A percentile compares a stretch with the other conserved stretches of the same genome.
phyloP scores from a whole-genome alignment of 2,113 vertebrate species.

The Pithys albifrons region DNA sequence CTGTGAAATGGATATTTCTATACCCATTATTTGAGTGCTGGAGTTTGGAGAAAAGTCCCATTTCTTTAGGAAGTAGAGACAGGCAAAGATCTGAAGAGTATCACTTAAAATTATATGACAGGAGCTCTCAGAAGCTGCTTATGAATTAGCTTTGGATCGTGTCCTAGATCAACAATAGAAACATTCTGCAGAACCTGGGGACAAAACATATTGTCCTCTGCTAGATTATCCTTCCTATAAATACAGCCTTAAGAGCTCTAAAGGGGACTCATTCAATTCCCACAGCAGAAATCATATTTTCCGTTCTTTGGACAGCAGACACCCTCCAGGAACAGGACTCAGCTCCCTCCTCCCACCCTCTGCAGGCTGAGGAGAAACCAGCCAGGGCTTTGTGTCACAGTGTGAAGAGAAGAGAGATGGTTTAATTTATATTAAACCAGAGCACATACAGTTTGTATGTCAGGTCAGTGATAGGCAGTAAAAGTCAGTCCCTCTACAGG shows the following conservation, averaged over 20 bases:
- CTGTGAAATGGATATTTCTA: not conserved
- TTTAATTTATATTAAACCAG: not conserved
- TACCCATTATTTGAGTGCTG: not conserved
- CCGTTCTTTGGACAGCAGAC: constrained; percentile 44
- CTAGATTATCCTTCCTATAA: constrained; percentile 48
- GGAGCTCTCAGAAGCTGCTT: not conserved
- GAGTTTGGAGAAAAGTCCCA: not conserved
- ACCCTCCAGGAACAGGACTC: constrained; percentile 14
- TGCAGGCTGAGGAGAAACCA: not conserved
- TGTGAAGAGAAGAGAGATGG: not conserved
- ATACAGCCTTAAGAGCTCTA: constrained; percentile 34
- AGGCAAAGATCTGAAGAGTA: constrained; percentile 3
- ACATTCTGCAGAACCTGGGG: constrained; percentile 28
- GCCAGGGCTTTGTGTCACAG: not conserved
- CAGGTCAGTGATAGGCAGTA: not conserved
- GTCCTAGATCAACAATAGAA: constrained; percentile 49
- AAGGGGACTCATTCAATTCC: constrained; percentile 38
- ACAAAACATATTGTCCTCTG: constrained; percentile 57
- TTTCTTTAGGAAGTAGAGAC: not conserved
- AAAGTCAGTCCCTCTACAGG: not conserved
- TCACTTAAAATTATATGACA: not conserved
- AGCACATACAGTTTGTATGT: not conserved
- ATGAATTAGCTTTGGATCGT: constrained; percentile 14
- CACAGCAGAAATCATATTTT: constrained; percentile 51
- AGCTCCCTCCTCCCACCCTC: constrained; percentile 1